Evolutionary conservation across 2,113 vertebrate species (phyloP).

Genomic region (Rhombomys opimus): DNA sequence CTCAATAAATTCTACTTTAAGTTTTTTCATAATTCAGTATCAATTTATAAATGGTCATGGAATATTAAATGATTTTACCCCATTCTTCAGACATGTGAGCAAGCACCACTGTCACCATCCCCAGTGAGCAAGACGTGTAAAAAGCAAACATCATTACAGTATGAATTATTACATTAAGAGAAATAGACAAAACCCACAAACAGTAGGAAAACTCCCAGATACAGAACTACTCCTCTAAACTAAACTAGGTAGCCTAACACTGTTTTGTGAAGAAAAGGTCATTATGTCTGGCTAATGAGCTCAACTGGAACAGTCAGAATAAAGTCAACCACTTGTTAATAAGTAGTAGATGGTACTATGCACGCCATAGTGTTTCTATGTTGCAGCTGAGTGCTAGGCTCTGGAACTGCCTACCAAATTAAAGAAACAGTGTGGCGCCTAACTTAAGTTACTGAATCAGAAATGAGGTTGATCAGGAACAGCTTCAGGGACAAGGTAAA

Average conservation of each 20-base stretch:
- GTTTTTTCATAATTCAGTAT: constrained; percentile 7
- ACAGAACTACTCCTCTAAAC: neutral
- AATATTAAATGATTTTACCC: neutral
- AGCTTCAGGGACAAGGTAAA: neutral
- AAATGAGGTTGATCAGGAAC: neutral
- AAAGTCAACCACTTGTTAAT: constrained; percentile 57
- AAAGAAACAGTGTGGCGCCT: neutral
- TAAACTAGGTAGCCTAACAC: constrained; percentile 43
- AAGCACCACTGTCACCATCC: constrained; percentile 12
- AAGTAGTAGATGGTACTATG: neutral
- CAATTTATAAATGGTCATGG: constrained; percentile 31
- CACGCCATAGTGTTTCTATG: neutral
- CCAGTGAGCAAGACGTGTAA: constrained; percentile 25
- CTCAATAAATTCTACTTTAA: constrained; percentile 14
- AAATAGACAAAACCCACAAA: neutral
- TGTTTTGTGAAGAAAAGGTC: neutral
- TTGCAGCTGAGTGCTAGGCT: neutral
- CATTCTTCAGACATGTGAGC: constrained; percentile 36
- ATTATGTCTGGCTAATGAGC: constrained; percentile 7
- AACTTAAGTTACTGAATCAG: neutral
- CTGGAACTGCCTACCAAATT: neutral
- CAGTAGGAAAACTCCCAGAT: neutral
- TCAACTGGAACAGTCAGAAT: constrained; percentile 42
- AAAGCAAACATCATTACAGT: neutral
- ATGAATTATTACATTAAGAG: constrained; percentile 29